A percentile compares a stretch with the other conserved stretches of the same genome.
Conservation (phyloP, 2,113 vertebrate genomes). For the Catharus minimus region DNA sequence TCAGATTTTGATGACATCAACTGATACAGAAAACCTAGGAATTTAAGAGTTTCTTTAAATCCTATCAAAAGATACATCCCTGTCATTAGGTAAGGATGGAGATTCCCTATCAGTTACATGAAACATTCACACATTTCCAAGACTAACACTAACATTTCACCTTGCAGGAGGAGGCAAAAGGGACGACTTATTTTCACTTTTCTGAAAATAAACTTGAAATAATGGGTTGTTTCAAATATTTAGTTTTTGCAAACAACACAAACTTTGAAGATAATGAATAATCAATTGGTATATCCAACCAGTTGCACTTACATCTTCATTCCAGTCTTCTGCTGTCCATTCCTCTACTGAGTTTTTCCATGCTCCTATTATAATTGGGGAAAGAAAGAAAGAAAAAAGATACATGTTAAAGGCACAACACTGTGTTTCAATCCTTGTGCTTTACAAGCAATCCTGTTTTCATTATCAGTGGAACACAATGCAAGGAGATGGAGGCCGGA, state of each 20-base stretch:
- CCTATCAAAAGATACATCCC: not conserved
- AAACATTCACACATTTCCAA: not conserved
- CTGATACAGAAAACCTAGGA: not conserved
- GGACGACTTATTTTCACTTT: not conserved
- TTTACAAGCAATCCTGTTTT: not conserved
- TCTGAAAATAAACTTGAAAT: not conserved
- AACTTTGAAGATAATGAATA: not conserved
- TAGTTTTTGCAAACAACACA: not conserved
- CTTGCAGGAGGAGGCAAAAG: not conserved
- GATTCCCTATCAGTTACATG: rapidly evolving
- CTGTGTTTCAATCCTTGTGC: not conserved
- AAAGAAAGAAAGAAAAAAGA: not conserved
- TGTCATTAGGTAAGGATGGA: not conserved
- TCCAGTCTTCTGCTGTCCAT: constrained; percentile 95
- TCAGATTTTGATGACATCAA: not conserved
- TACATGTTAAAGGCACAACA: not conserved
- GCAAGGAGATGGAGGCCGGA: not conserved
- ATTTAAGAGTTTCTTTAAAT: not conserved
- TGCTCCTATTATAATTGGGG: constrained; percentile 71
- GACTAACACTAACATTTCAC: not conserved
- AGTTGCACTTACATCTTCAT: constrained; percentile 87
- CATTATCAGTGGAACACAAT: not conserved
- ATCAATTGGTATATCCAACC: not conserved
- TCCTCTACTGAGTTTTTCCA: constrained; percentile 92
- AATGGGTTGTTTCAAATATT: not conserved